These are phyloP conservation scores for Clitarchus hookeri DNA, from an alignment of 2,888 invertebrate genomes.

Conservation along the genomic window DNA sequence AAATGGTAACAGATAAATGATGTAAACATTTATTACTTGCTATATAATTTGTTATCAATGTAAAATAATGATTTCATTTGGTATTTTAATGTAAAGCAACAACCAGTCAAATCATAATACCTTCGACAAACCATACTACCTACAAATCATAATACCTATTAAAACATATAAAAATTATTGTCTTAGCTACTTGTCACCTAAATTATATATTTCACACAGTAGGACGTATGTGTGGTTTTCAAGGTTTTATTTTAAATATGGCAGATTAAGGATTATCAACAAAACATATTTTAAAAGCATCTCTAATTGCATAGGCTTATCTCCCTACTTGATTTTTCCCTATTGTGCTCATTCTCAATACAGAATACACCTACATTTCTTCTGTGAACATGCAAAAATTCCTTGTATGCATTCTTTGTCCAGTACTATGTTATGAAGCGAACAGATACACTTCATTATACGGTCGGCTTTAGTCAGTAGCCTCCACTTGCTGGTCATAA, in stretches of 20 bases:
- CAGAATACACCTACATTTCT: neutral
- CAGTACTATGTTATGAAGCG: neutral
- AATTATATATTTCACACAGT: neutral
- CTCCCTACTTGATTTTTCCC: neutral
- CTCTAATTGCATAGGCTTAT: neutral
- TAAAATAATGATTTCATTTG: neutral
- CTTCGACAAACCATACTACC: too few species aligned
- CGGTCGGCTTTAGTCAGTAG: neutral
- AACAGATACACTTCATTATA: neutral
- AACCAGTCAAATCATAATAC: too few species aligned
- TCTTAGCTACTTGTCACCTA: too few species aligned
- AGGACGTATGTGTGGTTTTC: neutral
- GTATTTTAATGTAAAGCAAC: too few species aligned
- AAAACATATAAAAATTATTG: too few species aligned
- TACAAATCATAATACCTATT: too few species aligned
- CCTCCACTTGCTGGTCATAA: neutral
- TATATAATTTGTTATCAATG: neutral
- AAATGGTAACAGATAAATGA: neutral
- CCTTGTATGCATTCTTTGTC: neutral
- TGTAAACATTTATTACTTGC: neutral
- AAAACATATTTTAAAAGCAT: neutral
- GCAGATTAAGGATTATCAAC: neutral
- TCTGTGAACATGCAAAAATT: neutral
- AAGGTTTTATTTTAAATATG: too few species aligned
- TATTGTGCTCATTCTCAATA: neutral